Percentiles rank a stretch among this genome's conserved stretches.
Conservation (phyloP, 2,888 invertebrate genomes). For the Nephrocerus scutellatus region DNA sequence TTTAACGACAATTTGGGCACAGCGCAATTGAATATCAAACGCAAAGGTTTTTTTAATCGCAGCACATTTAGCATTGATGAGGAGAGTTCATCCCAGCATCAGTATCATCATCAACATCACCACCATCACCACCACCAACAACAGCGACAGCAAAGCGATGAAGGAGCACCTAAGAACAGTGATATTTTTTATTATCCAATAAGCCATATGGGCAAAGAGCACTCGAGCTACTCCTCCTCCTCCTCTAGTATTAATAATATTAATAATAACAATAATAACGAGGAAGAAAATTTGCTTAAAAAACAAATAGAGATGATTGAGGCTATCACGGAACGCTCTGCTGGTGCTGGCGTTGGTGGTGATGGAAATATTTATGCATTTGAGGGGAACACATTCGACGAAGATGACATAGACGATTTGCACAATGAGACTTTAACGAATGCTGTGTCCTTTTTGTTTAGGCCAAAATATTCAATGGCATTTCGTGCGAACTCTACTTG, state of each 20-base stretch:
- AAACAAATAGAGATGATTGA: constrained; percentile 28
- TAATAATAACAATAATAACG: constrained; percentile 22
- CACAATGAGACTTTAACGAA: too few relatives aligned
- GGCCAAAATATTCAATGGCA: constrained; percentile 28
- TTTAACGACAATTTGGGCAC: constrained; percentile 21
- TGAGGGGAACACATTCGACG: constrained; percentile 4
- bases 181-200: too few relatives aligned
- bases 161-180: too few relatives aligned
- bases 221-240: constrained; percentile 7
- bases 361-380: too few relatives aligned
- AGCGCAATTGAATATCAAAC: constrained; percentile 31
- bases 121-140: constrained; percentile 7
- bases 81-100: too few relatives aligned
- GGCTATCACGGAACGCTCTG: constrained; percentile 18
- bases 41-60: constrained; percentile 38
- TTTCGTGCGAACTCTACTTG: constrained; percentile 36
- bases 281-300: constrained; percentile 16
- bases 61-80: constrained; percentile 37
- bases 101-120: constrained; percentile 12
- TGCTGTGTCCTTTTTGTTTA: too few relatives aligned
- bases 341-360: too few relatives aligned
- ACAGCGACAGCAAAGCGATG: not conserved
- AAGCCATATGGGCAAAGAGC: not conserved
- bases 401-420: constrained; percentile 5
- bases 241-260: constrained; percentile 23